Evolutionary conservation across 2,113 vertebrate genomes (phyloP).

Genomic region (Tichodroma muraria): DNA sequence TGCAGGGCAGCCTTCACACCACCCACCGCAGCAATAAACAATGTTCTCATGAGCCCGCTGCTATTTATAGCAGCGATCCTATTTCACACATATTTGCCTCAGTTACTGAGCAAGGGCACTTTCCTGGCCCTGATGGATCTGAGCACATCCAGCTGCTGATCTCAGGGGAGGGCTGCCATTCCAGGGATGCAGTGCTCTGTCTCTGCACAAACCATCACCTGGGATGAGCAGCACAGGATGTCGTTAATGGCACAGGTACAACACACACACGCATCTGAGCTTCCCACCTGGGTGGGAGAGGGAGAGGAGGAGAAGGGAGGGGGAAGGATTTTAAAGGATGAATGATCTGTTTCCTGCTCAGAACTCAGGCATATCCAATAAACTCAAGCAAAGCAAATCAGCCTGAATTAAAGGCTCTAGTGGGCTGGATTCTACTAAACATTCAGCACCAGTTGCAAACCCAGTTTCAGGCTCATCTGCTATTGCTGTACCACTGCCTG

Average conservation of each 20-base stretch:
- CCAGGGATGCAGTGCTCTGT: background rate
- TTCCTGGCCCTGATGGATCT: conserved; percentile 23
- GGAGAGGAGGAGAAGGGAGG: background rate
- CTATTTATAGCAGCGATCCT: conserved; percentile 58
- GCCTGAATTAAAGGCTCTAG: conserved; percentile 53
- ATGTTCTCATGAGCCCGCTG: conserved; percentile 22
- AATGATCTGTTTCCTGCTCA: conserved; percentile 36
- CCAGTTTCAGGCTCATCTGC: background rate
- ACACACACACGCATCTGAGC: background rate
- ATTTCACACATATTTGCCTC: conserved; percentile 56
- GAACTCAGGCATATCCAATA: conserved; percentile 44
- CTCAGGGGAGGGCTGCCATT: background rate
- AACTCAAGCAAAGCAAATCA: conserved; percentile 42
- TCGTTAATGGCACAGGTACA: background rate
- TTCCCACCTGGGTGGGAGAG: background rate
- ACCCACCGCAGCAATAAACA: conserved; percentile 9
- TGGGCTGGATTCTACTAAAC: conserved; percentile 19
- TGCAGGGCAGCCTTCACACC: conserved; percentile 27
- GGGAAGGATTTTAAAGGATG: background rate
- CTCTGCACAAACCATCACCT: background rate
- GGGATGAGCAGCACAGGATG: background rate
- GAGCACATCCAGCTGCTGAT: background rate
- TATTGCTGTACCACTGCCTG: background rate
- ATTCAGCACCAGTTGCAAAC: background rate
- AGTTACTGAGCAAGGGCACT: conserved; percentile 36